phyloP scores from a whole-genome alignment of 2,113 vertebrate genomes.

The Hylia prasina region DNA sequence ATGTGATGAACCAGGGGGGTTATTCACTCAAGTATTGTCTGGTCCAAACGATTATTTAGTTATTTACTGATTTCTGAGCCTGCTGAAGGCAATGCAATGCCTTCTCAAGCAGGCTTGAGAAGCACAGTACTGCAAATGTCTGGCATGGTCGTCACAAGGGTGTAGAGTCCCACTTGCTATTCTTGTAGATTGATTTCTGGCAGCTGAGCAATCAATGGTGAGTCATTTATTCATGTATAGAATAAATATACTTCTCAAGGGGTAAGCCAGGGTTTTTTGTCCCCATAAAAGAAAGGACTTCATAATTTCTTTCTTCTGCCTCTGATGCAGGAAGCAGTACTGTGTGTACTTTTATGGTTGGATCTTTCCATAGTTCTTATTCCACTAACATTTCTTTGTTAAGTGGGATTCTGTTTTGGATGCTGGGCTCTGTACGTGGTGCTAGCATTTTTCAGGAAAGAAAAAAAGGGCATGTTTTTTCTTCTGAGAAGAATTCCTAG shows the following conservation, averaged over 20 bases:
- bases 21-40: background rate
- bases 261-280: fast-evolving
- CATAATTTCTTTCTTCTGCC: background rate
- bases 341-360: background rate
- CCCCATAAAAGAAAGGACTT: background rate
- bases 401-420: background rate
- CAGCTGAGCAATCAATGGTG: background rate
- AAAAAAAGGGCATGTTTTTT: background rate
- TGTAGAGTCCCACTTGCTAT: background rate
- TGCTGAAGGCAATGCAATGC: background rate
- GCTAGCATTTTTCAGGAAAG: background rate
- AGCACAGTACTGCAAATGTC: background rate
- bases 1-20: background rate
- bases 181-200: background rate
- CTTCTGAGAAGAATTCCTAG: background rate
- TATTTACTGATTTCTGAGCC: constrained; percentile 15
- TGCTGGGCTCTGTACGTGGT: background rate
- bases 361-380: background rate
- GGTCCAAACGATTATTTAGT: background rate
- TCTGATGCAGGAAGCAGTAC: background rate
- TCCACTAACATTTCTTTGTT: background rate
- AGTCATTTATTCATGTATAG: background rate
- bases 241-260: background rate
- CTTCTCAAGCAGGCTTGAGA: background rate
- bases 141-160: background rate